Evolutionary conservation across 1,140 invertebrate genomes (phyloP).

Genomic region (Apis laboriosa): DNA sequence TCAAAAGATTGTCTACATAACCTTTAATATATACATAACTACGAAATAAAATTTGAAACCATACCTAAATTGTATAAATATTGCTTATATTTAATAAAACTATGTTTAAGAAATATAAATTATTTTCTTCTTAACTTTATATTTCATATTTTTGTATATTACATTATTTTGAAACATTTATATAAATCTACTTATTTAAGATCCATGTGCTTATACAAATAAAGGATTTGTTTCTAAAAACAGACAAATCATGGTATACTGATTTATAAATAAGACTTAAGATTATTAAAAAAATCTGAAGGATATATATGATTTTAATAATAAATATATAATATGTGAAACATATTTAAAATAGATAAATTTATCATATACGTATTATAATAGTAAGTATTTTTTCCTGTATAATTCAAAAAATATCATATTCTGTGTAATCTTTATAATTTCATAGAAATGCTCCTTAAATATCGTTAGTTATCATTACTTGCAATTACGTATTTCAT

Average conservation of each 20-base stretch:
- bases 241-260: constrained; percentile 5
- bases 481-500: constrained; percentile 28
- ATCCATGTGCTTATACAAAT: not conserved
- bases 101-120: not conserved
- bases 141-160: not conserved
- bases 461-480: constrained; percentile 14
- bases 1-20: not conserved
- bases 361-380: not conserved
- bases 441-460: constrained; percentile 14
- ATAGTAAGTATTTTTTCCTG: not conserved
- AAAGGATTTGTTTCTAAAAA: not conserved
- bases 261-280: constrained; percentile 2
- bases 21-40: not conserved
- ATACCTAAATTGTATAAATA: not conserved
- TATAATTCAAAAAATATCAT: not conserved
- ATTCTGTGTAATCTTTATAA: too few species aligned
- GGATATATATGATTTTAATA: too few species aligned
- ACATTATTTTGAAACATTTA: not conserved
- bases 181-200: not conserved
- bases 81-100: not conserved
- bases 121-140: not conserved
- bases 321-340: not conserved
- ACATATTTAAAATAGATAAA: not conserved
- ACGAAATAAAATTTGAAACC: not conserved
- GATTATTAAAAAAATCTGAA: not conserved